These are phyloP conservation scores for Eufriesea mexicana DNA, from an alignment of 1,140 invertebrate genomes.

Conservation along the genomic window DNA sequence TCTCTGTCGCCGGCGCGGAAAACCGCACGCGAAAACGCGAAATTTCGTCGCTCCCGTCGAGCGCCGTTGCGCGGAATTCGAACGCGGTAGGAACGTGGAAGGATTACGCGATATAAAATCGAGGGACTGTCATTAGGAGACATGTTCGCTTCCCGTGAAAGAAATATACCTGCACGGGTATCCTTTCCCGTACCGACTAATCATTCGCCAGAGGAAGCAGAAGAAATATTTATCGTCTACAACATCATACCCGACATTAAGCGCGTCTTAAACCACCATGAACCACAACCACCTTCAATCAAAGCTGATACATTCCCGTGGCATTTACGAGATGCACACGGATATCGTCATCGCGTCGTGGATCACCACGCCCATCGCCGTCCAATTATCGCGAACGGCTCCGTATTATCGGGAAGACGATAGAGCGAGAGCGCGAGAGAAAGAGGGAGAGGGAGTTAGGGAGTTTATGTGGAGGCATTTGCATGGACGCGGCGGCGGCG, in stretches of 20 bases:
- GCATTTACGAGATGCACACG: conserved; percentile 7
- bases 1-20: conserved; percentile 15
- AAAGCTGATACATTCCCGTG: not conserved
- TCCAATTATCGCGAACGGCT: conserved; percentile 61
- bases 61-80: too few relatives aligned
- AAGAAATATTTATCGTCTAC: not conserved
- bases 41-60: too few relatives aligned
- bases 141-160: too few relatives aligned
- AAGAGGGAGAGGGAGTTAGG: not conserved
- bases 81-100: too few relatives aligned
- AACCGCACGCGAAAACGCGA: too few relatives aligned
- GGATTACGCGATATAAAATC: too few relatives aligned
- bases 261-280: not conserved
- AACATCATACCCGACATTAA: not conserved
- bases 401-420: conserved; percentile 50
- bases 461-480: conserved; percentile 42
- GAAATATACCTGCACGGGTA: not conserved
- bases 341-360: conserved; percentile 32
- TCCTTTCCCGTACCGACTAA: not conserved
- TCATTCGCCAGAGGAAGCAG: not conserved
- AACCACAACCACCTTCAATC: not conserved
- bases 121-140: too few relatives aligned
- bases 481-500: not conserved
- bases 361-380: conserved; percentile 37
- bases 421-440: not conserved